Evolutionary conservation across 2,888 invertebrate species (phyloP).

Genomic region (Gibbula magus): DNA sequence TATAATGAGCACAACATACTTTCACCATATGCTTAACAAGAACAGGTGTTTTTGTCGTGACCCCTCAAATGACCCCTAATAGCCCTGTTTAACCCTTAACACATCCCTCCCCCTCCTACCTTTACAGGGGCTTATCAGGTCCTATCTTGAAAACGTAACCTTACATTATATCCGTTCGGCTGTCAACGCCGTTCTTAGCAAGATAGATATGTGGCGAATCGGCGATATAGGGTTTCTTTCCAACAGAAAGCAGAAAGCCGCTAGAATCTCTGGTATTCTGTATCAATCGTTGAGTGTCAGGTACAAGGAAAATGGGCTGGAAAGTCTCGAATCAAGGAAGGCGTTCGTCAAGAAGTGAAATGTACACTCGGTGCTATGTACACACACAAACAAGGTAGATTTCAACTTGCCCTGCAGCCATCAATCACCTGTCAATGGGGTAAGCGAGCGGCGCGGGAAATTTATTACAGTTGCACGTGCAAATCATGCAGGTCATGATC

Average conservation of each 20-base stretch:
- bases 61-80: neutral
- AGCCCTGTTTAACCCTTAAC: neutral
- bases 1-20: too few species aligned
- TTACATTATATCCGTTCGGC: neutral
- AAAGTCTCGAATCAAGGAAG: neutral
- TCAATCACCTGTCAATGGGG: slow-evolving; percentile 6
- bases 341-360: slow-evolving; percentile 3
- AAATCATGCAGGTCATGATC: too few species aligned
- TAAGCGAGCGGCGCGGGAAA: neutral
- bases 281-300: neutral
- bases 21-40: too few species aligned
- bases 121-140: neutral
- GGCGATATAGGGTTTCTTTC: neutral
- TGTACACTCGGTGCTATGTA: slow-evolving; percentile 2
- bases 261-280: neutral
- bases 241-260: neutral
- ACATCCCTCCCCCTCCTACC: neutral
- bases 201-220: neutral
- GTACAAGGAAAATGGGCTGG: neutral
- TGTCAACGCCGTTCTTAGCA: neutral
- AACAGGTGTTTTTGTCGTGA: too few species aligned
- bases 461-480: neutral
- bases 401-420: neutral
- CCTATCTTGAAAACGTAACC: neutral
- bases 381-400: slow-evolving; percentile 13